Conservation (phyloP, 2,797 vertebrate genomes). For the Lerista edwardsae region DNA sequence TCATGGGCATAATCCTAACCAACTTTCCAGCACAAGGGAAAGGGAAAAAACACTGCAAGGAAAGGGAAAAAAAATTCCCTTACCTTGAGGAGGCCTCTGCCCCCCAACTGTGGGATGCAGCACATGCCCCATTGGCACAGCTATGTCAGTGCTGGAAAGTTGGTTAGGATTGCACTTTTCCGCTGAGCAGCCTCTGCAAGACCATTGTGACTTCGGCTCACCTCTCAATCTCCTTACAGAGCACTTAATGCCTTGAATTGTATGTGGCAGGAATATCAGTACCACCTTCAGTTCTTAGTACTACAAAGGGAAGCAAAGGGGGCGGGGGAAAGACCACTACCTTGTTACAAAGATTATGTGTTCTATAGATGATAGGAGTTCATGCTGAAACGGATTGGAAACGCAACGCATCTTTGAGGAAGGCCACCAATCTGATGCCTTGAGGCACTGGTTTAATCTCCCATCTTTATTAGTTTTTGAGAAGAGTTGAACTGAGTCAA, state of each 20-base stretch:
- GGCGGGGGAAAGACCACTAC: not conserved
- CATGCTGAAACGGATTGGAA: not conserved
- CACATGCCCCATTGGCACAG: no score
- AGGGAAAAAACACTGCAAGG: no score
- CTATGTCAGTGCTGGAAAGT: no score
- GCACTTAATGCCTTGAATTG: not conserved
- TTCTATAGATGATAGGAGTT: not conserved
- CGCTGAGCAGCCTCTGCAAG: not conserved
- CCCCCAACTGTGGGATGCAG: no score
- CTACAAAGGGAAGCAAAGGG: not conserved
- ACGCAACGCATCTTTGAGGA: not conserved
- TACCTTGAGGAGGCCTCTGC: no score
- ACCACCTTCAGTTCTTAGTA: not conserved
- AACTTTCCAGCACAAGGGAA: no score
- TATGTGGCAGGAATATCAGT: not conserved
- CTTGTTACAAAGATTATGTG: not conserved
- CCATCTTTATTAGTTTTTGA: slow-evolving; percentile 14
- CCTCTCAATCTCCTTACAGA: not conserved
- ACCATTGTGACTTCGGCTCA: not conserved
- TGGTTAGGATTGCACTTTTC: no score
- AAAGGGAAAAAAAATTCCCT: no score
- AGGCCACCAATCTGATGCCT: not conserved
- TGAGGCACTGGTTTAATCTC: not conserved
- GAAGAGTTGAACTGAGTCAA: slow-evolving; percentile 7
- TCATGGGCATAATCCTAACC: no score